Percentiles rank a stretch among this genome's conserved stretches.
Evolutionary conservation across 2,797 vertebrate species (phyloP).

Genomic region (Coendou prehensilis): DNA sequence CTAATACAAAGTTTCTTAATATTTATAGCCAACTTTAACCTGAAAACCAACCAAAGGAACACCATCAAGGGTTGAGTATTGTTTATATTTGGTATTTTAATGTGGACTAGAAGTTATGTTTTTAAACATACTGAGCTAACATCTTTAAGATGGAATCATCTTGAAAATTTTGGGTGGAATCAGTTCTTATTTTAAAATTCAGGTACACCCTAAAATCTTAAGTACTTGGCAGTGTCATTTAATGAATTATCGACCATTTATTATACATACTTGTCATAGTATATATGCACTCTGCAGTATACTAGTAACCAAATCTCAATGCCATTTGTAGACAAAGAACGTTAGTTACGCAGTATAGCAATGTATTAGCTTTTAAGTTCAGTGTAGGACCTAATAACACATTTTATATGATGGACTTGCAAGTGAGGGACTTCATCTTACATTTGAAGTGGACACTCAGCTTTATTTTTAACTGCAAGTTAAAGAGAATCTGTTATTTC

Average conservation of each 20-base stretch:
- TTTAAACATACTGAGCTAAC: conserved; percentile 24
- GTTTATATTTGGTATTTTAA: conserved; percentile 69
- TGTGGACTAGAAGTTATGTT: conserved; percentile 13
- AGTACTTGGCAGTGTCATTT: conserved; percentile 79
- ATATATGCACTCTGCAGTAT: conserved; percentile 5
- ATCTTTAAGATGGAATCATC: conserved; percentile 57
- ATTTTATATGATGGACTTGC: conserved; percentile 74
- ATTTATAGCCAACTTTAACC: conserved; percentile 44
- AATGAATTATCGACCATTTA: conserved; percentile 46
- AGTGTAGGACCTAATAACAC: conserved; percentile 67
- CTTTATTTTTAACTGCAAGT: conserved; percentile 86
- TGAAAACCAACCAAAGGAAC: conserved; percentile 69
- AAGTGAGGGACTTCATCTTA: conserved; percentile 80
- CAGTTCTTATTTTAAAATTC: not conserved
- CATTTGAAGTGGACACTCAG: conserved; percentile 85
- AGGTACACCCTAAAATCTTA: not conserved
- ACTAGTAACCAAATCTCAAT: conserved; percentile 85
- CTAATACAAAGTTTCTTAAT: conserved; percentile 46
- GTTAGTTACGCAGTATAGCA: conserved; percentile 64
- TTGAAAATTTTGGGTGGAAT: conserved; percentile 54
- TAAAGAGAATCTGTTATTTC: conserved; percentile 79
- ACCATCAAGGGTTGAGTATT: conserved; percentile 54
- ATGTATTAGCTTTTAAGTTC: conserved; percentile 76
- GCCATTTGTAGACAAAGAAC: conserved; percentile 67
- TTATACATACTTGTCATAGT: conserved; percentile 24